Evolutionary conservation across 1,140 invertebrate species (phyloP), one percentile per base, ranked within the genome.

Genomic region (Neodiprion pinetum): DNA sequence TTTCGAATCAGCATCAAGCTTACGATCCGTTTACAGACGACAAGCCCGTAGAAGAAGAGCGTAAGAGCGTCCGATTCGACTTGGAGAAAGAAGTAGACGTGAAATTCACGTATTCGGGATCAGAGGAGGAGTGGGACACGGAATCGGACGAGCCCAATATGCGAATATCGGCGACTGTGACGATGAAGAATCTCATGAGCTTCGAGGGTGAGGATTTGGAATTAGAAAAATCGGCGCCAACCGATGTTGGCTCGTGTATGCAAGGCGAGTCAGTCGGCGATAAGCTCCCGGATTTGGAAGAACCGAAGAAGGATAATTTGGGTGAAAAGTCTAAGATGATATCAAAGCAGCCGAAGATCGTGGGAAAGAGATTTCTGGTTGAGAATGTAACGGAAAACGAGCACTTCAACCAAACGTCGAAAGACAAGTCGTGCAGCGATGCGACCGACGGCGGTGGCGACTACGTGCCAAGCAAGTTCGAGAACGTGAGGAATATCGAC

Each of bases 1-100:
- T 40, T 40, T 40, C 28, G 28, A 40, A 40, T 40, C 28, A 40
- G 28, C 28, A 40, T 40, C 28, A 40, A 40, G 28, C 28, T 40
- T 40, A 61, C 4, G 53, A 61, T 61, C 53, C 53, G 4, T 61
- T 78, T 77, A 77, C 76, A 88, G 88, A 89, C 69, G 84, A 88
- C 74, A 84, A 82, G 78, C 84, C 85, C 72, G 88, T 89, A 71
- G 92, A 93, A 66, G 93, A 94, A 67, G 93, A 94, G 78, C 92
- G 92, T 53, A 95, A 95, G 81, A 94, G 93, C 78, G 92, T 93
- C 2, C 89, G 92, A 7, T 93, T 93, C 75, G 92, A 92, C 83
- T 82, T 92, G 53, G 90, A 91, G 50, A 85, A 78, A 75, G 79
- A 85, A 74, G 83, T 81, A 72, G 81, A 78, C 72, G 81, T 85